These are phyloP conservation scores for Porites divaricata DNA, from an alignment of 92 coral and sea anemone species.

Conservation along the genomic window DNA sequence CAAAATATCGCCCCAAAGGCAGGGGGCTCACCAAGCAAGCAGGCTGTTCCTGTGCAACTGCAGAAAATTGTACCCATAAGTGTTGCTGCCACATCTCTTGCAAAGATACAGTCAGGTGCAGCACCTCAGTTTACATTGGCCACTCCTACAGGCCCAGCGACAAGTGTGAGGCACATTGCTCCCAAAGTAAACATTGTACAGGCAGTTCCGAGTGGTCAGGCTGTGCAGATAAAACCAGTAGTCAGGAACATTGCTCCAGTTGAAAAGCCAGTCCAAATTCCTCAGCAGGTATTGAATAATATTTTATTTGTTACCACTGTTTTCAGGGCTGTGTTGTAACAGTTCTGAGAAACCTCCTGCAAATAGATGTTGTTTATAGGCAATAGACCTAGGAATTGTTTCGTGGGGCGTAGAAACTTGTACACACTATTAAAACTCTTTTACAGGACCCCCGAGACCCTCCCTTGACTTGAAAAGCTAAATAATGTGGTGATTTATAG, in stretches of 20 bases:
- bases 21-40: constrained; percentile 78
- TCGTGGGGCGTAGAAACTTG: too few species aligned
- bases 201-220: constrained; percentile 66
- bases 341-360: too few species aligned
- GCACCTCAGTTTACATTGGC: constrained; percentile 64
- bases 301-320: too few species aligned
- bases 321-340: too few species aligned
- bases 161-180: constrained; percentile 76
- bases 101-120: constrained; percentile 48
- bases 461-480: too few species aligned
- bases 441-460: too few species aligned
- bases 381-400: too few species aligned
- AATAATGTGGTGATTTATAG: too few species aligned
- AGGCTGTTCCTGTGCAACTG: constrained; percentile 58
- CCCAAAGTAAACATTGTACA: constrained; percentile 85
- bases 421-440: too few species aligned
- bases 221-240: constrained; percentile 51
- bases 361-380: too few species aligned
- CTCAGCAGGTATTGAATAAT: constrained; percentile 33
- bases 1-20: constrained; percentile 70
- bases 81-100: constrained; percentile 58
- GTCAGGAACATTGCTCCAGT: constrained; percentile 41
- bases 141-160: constrained; percentile 46
- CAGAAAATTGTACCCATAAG: constrained; percentile 83
- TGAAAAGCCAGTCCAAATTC: constrained; percentile 44